Percentiles rank a stretch among this genome's conserved stretches.
Conservation (phyloP, 2,113 vertebrate genomes). For the Anser cygnoides region DNA sequence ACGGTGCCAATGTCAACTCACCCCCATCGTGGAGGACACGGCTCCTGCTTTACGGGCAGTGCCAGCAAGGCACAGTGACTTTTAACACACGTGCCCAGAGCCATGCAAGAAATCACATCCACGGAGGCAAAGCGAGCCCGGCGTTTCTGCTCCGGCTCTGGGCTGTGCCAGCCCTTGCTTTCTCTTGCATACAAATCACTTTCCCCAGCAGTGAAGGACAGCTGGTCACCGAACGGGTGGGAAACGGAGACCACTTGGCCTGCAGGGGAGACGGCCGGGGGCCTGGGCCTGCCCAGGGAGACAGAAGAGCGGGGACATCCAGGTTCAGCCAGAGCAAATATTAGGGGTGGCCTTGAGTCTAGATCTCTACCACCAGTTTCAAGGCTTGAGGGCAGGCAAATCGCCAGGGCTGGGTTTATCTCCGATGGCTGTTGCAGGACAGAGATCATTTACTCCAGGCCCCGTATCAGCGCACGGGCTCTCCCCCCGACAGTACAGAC, state of each 20-base stretch:
- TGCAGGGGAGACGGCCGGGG: not conserved
- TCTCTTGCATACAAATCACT: constrained; percentile 39
- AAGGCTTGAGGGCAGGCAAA: not conserved
- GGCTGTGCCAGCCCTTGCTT: not conserved
- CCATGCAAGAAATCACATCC: not conserved
- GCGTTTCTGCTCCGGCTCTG: not conserved
- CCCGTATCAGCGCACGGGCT: not conserved
- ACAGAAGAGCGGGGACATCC: not conserved
- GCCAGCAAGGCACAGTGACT: not conserved
- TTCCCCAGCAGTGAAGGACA: constrained; percentile 33
- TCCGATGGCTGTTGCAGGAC: not conserved
- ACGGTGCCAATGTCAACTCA: not conserved
- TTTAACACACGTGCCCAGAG: not conserved
- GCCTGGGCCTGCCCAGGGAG: constrained; percentile 24
- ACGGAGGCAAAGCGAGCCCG: not conserved
- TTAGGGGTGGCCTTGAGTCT: not conserved
- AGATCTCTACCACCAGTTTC: not conserved
- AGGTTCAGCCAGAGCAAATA: not conserved
- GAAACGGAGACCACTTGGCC: not conserved
- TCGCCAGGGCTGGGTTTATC: not conserved
- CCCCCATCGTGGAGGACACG: not conserved
- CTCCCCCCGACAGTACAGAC: not conserved
- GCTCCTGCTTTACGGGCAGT: not conserved
- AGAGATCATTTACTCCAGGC: not conserved
- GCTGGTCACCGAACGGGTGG: constrained; percentile 37